phyloP scores from a whole-genome alignment of 1,140 invertebrate genomes.

The Coelopa frigida region DNA sequence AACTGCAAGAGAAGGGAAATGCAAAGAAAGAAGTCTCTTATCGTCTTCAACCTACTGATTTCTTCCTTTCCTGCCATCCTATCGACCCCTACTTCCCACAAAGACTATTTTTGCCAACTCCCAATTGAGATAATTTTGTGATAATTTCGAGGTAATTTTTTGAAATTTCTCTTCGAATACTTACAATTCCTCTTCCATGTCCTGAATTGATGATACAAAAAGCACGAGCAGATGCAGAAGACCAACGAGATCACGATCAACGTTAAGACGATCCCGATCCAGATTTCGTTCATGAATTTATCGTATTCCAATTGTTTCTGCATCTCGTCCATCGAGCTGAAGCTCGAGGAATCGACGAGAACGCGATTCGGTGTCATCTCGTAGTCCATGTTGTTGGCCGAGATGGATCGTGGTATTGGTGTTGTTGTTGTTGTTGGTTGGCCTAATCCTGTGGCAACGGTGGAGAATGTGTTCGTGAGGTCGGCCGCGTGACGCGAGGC shows the following conservation, averaged over 20 bases:
- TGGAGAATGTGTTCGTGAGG: too few species aligned
- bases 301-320: constrained; percentile 42
- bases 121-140: too few species aligned
- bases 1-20: too few species aligned
- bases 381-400: constrained; percentile 23
- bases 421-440: constrained; percentile 5
- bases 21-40: too few species aligned
- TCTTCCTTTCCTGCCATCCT: too few species aligned
- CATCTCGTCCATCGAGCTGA: constrained; percentile 24
- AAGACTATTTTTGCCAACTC: too few species aligned
- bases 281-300: constrained; percentile 44
- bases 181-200: constrained; percentile 44
- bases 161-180: constrained; percentile 25
- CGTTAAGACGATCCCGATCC: constrained; percentile 42
- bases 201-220: constrained; percentile 41
- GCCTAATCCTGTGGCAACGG: too few species aligned
- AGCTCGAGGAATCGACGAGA: constrained; percentile 30
- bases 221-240: constrained; percentile 43
- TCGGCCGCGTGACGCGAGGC: constrained; percentile 13
- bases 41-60: too few species aligned
- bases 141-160: too few species aligned
- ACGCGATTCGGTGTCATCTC: constrained; percentile 28
- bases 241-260: constrained; percentile 41
- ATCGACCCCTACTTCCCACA: too few species aligned
- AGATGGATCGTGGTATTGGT: constrained; percentile 3